phyloP scores from a whole-genome alignment of 2,113 vertebrate genomes.

The Dinomys branickii region DNA sequence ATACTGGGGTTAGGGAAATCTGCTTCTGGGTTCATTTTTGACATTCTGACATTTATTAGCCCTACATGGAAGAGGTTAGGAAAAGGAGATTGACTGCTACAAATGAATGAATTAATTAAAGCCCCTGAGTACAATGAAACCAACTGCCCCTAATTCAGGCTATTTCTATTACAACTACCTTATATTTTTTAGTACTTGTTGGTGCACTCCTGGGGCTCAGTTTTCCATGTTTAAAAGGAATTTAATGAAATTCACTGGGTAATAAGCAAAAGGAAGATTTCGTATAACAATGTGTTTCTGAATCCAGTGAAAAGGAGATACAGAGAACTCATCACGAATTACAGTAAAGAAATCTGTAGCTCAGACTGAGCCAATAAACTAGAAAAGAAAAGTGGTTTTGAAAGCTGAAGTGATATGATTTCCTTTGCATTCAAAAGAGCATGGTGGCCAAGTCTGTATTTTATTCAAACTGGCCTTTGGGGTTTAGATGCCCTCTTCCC shows the following conservation, averaged over 20 bases:
- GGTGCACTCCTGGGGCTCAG: background rate
- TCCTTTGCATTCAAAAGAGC: background rate
- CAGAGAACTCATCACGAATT: conserved; percentile 7
- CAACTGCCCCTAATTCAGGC: background rate
- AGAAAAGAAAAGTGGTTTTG: background rate
- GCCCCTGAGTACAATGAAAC: background rate
- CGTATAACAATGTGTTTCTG: background rate
- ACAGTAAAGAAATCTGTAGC: background rate
- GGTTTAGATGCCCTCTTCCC: background rate
- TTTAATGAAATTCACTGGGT: conserved; percentile 52
- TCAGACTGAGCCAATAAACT: background rate
- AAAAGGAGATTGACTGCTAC: background rate
- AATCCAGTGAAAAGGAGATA: conserved; percentile 22
- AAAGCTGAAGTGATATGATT: background rate
- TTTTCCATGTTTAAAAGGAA: background rate
- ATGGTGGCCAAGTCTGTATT: background rate
- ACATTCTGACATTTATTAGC: background rate
- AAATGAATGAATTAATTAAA: background rate
- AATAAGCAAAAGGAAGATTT: conserved; percentile 32
- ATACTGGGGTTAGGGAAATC: background rate
- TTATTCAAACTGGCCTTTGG: background rate
- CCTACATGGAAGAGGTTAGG: background rate
- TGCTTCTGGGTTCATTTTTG: background rate
- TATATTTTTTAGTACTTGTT: conserved; percentile 47
- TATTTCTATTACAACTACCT: background rate